These are phyloP conservation scores for Cryptus armator DNA, from an alignment of 2,888 invertebrate genomes.

Conservation along the genomic window DNA sequence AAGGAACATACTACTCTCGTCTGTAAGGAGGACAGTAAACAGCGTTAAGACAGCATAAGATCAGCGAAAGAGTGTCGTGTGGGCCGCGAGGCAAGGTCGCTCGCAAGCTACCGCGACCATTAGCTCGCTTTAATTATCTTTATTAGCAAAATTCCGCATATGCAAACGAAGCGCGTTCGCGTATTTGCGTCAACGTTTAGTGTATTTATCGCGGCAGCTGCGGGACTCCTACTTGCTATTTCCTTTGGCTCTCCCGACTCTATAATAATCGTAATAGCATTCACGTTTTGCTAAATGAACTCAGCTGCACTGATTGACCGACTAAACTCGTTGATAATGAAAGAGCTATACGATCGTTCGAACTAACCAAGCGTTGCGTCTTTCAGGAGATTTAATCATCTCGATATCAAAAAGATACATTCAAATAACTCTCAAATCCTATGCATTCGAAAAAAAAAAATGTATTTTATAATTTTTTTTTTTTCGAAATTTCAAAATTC, in stretches of 20 bases:
- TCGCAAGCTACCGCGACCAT: slow-evolving; percentile 37
- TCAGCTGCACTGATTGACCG: neutral
- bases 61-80: slow-evolving; percentile 56
- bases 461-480: no score
- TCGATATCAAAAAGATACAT: no score
- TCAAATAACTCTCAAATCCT: no score
- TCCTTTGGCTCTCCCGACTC: neutral
- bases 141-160: slow-evolving; percentile 56
- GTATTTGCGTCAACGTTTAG: slow-evolving; percentile 27
- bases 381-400: no score
- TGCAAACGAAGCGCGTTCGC: slow-evolving; percentile 35
- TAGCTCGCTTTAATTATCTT: slow-evolving; percentile 66
- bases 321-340: neutral
- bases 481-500: no score
- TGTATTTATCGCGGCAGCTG: slow-evolving; percentile 30
- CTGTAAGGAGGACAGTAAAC: slow-evolving; percentile 59
- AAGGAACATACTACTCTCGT: slow-evolving; percentile 52
- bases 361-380: no score
- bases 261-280: slow-evolving; percentile 5
- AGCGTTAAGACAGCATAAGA: slow-evolving; percentile 43
- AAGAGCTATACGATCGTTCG: neutral
- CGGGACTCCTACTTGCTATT: neutral
- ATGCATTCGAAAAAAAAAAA: neutral
- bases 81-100: slow-evolving; percentile 63
- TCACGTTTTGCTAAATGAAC: slow-evolving; percentile 3